Percentiles rank a stretch among this genome's conserved stretches.
Conservation (phyloP, 2,888 invertebrate species). For the Oscheius sp. region DNA sequence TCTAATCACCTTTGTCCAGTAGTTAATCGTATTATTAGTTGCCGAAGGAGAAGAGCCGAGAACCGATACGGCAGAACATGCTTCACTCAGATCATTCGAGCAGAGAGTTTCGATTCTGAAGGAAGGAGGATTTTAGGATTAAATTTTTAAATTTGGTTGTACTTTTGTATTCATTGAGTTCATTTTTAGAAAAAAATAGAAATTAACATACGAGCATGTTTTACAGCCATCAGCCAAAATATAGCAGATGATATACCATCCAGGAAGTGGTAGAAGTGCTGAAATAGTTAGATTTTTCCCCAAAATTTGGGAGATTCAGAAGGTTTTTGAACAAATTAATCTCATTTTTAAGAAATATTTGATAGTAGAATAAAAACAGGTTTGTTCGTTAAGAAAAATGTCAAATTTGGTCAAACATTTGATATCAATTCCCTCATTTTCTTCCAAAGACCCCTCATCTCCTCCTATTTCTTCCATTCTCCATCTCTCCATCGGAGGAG, state of each 20-base stretch:
- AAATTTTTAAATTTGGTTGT: not conserved
- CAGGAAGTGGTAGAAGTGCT: constrained; percentile 19
- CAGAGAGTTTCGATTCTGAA: constrained; percentile 27
- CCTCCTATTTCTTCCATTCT: not conserved
- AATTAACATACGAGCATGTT: constrained; percentile 22
- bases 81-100: constrained; percentile 15
- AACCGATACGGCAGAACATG: constrained; percentile 15
- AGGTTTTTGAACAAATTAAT: not conserved
- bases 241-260: constrained; percentile 27
- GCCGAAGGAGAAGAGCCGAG: constrained; percentile 25
- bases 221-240: constrained; percentile 16
- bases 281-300: not conserved
- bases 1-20: constrained; percentile 32
- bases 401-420: too few relatives aligned
- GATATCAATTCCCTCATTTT: constrained; percentile 1
- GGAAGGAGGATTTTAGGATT: not conserved
- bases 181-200: not conserved
- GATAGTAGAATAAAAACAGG: too few relatives aligned
- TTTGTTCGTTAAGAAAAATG: too few relatives aligned
- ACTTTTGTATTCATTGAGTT: too few relatives aligned
- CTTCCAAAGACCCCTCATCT: not conserved
- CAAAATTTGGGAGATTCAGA: not conserved
- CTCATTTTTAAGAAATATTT: too few relatives aligned
- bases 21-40: constrained; percentile 14
- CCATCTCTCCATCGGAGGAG: not conserved